A percentile compares a stretch with the other conserved stretches of the same genome.
Evolutionary conservation across 2,888 invertebrate genomes (phyloP).

Genomic region (Cryptocephalus primarius): DNA sequence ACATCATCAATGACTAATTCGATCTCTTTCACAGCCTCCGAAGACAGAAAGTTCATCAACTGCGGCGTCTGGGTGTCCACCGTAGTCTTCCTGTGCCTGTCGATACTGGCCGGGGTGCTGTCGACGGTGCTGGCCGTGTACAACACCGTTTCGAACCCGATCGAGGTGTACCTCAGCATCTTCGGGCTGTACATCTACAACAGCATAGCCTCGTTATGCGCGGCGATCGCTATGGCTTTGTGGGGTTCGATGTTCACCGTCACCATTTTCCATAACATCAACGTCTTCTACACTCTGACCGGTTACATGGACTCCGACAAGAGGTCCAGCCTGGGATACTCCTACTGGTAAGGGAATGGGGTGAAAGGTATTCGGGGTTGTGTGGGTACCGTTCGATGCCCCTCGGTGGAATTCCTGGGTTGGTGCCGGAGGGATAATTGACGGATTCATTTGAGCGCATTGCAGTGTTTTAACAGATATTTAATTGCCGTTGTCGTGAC

Average conservation of each 20-base stretch:
- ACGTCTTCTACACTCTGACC: slow-evolving; percentile 32
- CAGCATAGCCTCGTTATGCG: slow-evolving; percentile 33
- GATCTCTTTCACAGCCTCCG: background rate
- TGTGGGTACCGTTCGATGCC: no score
- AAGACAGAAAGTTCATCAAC: slow-evolving; percentile 26
- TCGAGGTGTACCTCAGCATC: slow-evolving; percentile 46
- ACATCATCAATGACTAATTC: no score
- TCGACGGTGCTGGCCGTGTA: slow-evolving; percentile 43
- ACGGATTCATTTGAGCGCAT: no score
- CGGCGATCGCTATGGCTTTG: slow-evolving; percentile 28
- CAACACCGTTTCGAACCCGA: slow-evolving; percentile 49
- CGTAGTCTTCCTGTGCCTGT: slow-evolving; percentile 41
- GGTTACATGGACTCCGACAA: slow-evolving; percentile 25
- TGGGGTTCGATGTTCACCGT: slow-evolving; percentile 35
- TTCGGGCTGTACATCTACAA: slow-evolving; percentile 53
- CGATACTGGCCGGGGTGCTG: slow-evolving; percentile 40
- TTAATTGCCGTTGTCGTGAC: no score
- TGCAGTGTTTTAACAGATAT: no score
- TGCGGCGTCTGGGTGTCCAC: slow-evolving; percentile 45
- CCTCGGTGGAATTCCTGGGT: no score
- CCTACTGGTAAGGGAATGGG: slow-evolving; percentile 38
- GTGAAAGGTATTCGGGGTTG: no score
- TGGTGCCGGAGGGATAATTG: no score
- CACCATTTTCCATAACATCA: slow-evolving; percentile 30
- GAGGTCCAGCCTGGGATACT: slow-evolving; percentile 33